These are phyloP conservation scores for Cantharis lateralis DNA, from an alignment of 2,888 invertebrate genomes.

Conservation along the genomic window DNA sequence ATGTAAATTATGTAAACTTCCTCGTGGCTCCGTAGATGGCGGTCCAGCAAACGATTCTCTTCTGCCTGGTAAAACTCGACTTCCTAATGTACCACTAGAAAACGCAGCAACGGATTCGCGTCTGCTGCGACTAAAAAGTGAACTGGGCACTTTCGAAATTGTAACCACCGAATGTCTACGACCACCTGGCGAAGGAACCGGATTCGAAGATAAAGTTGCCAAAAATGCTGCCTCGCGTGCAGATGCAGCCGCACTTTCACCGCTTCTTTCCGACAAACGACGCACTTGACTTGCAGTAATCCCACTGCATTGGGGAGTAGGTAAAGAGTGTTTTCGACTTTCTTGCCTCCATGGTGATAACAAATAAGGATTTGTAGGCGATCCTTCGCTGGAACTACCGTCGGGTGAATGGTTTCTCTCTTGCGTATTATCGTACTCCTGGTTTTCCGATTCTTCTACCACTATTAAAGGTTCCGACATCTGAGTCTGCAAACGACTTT, in stretches of 20 bases:
- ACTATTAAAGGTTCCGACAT: conserved; percentile 76
- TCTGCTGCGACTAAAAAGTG: conserved; percentile 76
- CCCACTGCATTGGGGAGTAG: conserved; percentile 83
- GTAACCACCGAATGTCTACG: conserved; percentile 86
- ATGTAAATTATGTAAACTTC: conserved; percentile 82
- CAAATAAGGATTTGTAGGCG: conserved; percentile 79
- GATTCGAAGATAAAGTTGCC: conserved; percentile 78
- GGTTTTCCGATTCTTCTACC: conserved; percentile 75
- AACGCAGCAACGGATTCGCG: conserved; percentile 83
- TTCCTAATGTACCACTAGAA: conserved; percentile 60
- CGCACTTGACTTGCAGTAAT: conserved; percentile 88
- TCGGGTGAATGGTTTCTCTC: conserved; percentile 58
- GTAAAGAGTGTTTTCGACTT: conserved; percentile 80
- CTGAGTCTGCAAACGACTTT: conserved; percentile 59
- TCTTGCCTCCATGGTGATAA: conserved; percentile 80
- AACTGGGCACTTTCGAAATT: conserved; percentile 79
- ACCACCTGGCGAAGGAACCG: conserved; percentile 74
- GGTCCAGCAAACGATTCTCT: conserved; percentile 62
- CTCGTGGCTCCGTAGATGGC: conserved; percentile 72
- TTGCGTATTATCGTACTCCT: conserved; percentile 65
- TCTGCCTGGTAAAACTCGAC: conserved; percentile 51
- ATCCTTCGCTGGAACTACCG: conserved; percentile 73
- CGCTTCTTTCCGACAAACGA: conserved; percentile 78
- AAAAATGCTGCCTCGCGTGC: conserved; percentile 82
- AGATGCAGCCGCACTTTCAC: conserved; percentile 72